Conservation (phyloP, 2,113 vertebrate genomes). For the Caracal caracal region DNA sequence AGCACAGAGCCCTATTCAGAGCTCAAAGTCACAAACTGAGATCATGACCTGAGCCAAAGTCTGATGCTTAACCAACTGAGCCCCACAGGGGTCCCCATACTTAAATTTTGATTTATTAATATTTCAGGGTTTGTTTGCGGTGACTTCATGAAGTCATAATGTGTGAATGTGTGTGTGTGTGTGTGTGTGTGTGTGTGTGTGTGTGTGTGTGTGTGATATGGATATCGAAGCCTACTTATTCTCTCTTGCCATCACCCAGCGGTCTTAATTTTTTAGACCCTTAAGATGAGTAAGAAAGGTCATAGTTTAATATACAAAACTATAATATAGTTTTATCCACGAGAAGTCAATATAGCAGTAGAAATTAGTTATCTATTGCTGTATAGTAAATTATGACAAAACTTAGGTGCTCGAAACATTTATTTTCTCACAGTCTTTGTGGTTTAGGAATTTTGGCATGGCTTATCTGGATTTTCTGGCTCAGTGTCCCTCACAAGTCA, state of each 20-base stretch:
- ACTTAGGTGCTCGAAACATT: background rate
- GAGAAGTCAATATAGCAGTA: background rate
- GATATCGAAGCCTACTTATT: background rate
- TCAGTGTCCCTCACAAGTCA: background rate
- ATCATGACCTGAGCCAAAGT: no score
- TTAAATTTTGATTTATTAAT: background rate
- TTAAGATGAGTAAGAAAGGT: background rate
- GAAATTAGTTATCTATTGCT: background rate
- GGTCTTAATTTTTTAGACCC: background rate
- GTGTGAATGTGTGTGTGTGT: background rate
- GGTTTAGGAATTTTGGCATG: background rate
- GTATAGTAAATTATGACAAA: background rate
- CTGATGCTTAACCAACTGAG: no score
- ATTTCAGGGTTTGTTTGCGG: background rate
- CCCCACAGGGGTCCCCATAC: no score
- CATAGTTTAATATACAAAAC: background rate
- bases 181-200: background rate
- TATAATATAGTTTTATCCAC: background rate
- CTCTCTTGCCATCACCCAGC: background rate
- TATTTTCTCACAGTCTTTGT: background rate
- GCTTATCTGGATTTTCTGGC: background rate
- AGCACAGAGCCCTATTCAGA: no score
- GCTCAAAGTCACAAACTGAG: no score
- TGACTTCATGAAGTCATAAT: background rate
- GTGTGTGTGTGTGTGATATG: background rate